A percentile compares a stretch with the other conserved stretches of the same genome.
These are phyloP conservation scores for Dastarcus helophoroides DNA, from an alignment of 2,888 invertebrate genomes.

Conservation along the genomic window DNA sequence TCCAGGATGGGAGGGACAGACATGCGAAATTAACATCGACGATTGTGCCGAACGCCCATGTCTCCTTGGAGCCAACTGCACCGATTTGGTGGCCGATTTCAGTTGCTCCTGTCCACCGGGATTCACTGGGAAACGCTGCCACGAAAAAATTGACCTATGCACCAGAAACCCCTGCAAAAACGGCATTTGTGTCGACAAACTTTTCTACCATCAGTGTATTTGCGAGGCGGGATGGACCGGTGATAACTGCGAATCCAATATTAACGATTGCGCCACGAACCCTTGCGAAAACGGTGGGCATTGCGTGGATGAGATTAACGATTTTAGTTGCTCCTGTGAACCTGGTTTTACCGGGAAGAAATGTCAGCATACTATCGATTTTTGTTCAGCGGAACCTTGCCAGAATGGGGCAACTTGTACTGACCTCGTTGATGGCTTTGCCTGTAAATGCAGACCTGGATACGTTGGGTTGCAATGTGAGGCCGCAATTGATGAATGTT, in stretches of 20 bases:
- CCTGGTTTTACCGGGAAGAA: constrained; percentile 88
- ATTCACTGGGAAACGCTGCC: constrained; percentile 91
- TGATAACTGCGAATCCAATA: constrained; percentile 73
- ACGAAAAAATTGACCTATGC: constrained; percentile 90
- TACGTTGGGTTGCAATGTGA: constrained; percentile 89
- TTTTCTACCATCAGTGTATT: constrained; percentile 76
- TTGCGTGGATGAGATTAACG: constrained; percentile 78
- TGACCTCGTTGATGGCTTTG: constrained; percentile 81
- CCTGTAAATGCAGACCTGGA: constrained; percentile 87
- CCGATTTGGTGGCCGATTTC: constrained; percentile 90
- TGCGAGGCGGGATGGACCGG: constrained; percentile 91
- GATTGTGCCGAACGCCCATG: constrained; percentile 92
- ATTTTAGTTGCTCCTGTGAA: constrained; percentile 79
- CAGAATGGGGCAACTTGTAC: constrained; percentile 83
- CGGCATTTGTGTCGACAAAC: constrained; percentile 82
- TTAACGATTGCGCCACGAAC: constrained; percentile 78
- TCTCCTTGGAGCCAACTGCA: constrained; percentile 80
- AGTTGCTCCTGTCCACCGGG: constrained; percentile 87
- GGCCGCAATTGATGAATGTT: constrained; percentile 84
- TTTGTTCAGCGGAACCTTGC: constrained; percentile 81
- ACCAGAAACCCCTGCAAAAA: constrained; percentile 82
- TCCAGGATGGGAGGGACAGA: constrained; percentile 94
- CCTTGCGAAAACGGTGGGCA: constrained; percentile 90
- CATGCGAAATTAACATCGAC: constrained; percentile 86
- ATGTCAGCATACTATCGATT: constrained; percentile 88